A percentile compares a stretch with the other conserved stretches of the same genome.
phyloP scores from a whole-genome alignment of 2,797 vertebrate species.

The Gymnothorax javanicus region DNA sequence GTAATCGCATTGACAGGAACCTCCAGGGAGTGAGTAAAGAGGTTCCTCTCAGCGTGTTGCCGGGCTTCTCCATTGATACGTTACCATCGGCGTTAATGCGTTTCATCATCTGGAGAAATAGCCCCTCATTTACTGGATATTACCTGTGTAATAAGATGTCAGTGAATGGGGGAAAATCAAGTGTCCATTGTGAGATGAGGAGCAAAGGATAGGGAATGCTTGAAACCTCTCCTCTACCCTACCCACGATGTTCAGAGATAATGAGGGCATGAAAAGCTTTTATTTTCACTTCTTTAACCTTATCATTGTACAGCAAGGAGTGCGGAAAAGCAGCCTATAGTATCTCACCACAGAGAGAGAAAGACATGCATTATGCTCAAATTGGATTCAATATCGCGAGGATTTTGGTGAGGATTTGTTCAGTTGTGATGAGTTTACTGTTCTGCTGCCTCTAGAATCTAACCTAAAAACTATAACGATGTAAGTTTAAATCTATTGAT shows the following conservation, averaged over 20 bases:
- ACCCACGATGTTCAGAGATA: not conserved
- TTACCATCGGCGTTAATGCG: constrained; percentile 25
- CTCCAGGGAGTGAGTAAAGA: not conserved
- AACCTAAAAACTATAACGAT: not conserved
- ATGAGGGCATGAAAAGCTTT: not conserved
- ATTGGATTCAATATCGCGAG: not conserved
- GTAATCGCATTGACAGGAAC: not conserved
- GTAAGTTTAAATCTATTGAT: too few species aligned
- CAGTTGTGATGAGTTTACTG: not conserved
- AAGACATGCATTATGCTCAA: not conserved
- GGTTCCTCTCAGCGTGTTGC: not conserved
- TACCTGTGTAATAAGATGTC: constrained; percentile 44
- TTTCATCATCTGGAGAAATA: constrained; percentile 34
- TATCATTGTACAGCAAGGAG: not conserved
- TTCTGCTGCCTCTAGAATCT: not conserved
- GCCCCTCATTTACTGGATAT: constrained; percentile 41
- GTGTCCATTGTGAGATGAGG: not conserved
- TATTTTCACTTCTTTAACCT: not conserved
- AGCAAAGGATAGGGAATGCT: not conserved
- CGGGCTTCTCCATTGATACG: constrained; percentile 16
- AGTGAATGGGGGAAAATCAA: constrained; percentile 5
- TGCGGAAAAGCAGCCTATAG: not conserved
- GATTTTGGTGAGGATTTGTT: not conserved
- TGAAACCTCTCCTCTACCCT: not conserved
- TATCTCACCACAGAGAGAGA: not conserved